Percentiles rank a stretch among this genome's conserved stretches.
Evolutionary conservation across 2,113 vertebrate genomes (phyloP).

Genomic region (Condylura cristata): DNA sequence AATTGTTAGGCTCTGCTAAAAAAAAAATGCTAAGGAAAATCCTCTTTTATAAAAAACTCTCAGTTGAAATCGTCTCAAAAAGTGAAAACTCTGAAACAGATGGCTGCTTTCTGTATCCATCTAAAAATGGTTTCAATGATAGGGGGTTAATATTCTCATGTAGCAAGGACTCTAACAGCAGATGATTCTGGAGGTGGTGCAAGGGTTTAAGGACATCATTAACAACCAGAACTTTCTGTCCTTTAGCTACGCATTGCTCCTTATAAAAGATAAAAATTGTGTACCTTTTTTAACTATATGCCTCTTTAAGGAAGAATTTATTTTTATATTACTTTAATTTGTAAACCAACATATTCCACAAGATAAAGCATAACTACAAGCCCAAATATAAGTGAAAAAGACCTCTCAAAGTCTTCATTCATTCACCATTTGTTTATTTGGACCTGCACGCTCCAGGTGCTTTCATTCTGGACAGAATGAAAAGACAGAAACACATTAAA

Average conservation of each 20-base stretch:
- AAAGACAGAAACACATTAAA: neutral
- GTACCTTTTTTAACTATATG: neutral
- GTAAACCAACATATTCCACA: neutral
- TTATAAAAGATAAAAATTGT: neutral
- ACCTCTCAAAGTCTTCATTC: neutral
- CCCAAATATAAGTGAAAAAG: conserved; percentile 18
- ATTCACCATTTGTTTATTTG: neutral
- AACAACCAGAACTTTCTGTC: neutral
- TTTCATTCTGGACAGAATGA: neutral
- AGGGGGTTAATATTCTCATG: neutral
- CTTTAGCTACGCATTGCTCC: neutral
- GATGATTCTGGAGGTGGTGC: neutral
- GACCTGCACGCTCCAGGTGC: neutral
- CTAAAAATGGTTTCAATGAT: neutral
- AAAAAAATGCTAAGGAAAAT: neutral
- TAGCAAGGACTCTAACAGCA: neutral
- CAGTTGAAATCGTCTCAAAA: neutral
- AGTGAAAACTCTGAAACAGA: neutral
- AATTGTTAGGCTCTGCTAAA: neutral
- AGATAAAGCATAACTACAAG: conserved; percentile 23
- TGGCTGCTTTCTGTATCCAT: neutral
- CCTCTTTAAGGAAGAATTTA: conserved; percentile 34
- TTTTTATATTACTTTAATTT: conserved; percentile 35
- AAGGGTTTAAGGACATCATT: neutral
- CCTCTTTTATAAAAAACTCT: neutral